Percentiles rank a stretch among this genome's conserved stretches.
phyloP scores from a whole-genome alignment of 2,113 vertebrate genomes.

The Pteronura brasiliensis region DNA sequence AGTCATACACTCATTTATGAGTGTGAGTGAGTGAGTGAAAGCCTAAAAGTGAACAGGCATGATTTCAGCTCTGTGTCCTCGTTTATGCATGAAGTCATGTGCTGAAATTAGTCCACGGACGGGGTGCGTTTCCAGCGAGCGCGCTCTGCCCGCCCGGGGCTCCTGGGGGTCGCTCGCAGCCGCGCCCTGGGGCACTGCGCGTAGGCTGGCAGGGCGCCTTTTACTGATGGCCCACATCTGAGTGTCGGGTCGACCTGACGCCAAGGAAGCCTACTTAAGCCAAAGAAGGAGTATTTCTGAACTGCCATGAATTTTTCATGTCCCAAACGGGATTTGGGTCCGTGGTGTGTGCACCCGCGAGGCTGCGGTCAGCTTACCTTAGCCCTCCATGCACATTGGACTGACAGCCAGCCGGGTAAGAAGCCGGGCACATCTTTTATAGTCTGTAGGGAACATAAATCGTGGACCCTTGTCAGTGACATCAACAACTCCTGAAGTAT shows the following conservation, averaged over 20 bases:
- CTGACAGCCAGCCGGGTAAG: slow-evolving; percentile 94
- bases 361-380: slow-evolving; percentile 79
- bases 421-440: slow-evolving; percentile 95
- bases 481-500: not conserved
- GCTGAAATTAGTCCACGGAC: slow-evolving; percentile 52
- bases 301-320: not conserved
- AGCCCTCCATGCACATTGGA: slow-evolving; percentile 92
- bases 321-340: not conserved
- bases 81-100: slow-evolving; percentile 36
- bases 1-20: not conserved
- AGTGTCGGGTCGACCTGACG: not conserved
- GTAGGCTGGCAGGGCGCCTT: slow-evolving; percentile 50
- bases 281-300: slow-evolving; percentile 2
- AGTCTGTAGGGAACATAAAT: slow-evolving; percentile 84
- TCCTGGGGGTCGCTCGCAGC: slow-evolving; percentile 44
- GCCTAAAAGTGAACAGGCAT: slow-evolving; percentile 12
- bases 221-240: slow-evolving; percentile 45
- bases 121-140: slow-evolving; percentile 39
- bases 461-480: slow-evolving; percentile 33
- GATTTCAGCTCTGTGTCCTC: not conserved
- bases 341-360: not conserved
- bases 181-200: not conserved
- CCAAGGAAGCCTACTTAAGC: not conserved
- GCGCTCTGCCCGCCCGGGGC: slow-evolving; percentile 40
- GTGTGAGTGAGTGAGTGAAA: not conserved